A percentile compares a stretch with the other conserved stretches of the same genome.
These are phyloP conservation scores for Coturnix japonica DNA, from an alignment of 2,113 vertebrate genomes.

Conservation along the genomic window DNA sequence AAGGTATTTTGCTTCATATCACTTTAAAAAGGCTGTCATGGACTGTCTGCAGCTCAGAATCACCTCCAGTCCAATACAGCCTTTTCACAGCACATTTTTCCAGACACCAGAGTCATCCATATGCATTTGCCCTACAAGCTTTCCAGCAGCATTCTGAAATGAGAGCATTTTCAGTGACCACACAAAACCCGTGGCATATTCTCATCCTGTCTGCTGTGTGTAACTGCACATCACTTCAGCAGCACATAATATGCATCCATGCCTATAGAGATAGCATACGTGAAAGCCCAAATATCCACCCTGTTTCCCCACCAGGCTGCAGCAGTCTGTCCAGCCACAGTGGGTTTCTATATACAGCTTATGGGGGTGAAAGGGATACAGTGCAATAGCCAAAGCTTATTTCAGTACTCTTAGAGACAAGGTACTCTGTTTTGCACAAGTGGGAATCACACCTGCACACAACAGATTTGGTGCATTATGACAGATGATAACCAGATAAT, in stretches of 20 bases:
- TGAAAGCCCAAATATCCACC: not conserved
- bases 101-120: not conserved
- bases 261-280: not conserved
- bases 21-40: slow-evolving; percentile 19
- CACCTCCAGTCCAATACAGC: not conserved
- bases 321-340: not conserved
- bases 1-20: slow-evolving; percentile 31
- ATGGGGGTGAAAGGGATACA: not conserved
- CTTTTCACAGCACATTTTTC: not conserved
- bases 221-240: not conserved
- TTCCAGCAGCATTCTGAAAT: not conserved
- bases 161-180: not conserved
- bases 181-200: not conserved
- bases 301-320: not conserved
- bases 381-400: not conserved
- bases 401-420: not conserved
- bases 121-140: not conserved
- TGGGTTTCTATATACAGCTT: not conserved
- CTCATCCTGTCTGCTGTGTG: not conserved
- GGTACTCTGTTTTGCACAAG: not conserved
- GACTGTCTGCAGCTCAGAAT: not conserved
- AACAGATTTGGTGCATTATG: not conserved
- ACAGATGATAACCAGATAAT: not conserved
- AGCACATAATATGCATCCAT: not conserved
- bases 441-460: not conserved